Base-by-base conservation (phyloP, 2,113 vertebrate species). In the Corythornis madagascariensis region DNA sequence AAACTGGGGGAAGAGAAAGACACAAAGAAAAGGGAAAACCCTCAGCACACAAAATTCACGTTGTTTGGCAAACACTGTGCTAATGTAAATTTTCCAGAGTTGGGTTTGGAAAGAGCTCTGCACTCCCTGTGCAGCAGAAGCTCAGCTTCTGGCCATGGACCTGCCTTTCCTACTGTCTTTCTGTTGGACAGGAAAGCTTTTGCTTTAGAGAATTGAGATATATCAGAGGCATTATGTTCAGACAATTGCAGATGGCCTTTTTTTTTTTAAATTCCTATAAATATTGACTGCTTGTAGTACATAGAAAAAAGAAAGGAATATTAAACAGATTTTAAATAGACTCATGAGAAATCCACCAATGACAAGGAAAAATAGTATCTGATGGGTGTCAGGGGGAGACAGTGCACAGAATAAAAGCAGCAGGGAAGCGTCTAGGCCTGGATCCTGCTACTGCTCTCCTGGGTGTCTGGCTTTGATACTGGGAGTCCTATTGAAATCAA, bases 61-160 rank as follows among this genome's bases (percentile, higher is more conserved):
- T 57, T 52, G 47, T 70, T 92, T 89, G 83, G 57, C 88, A 96
- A 93, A 90, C 69, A 22, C 61, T 3, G 16, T 48, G 79, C 38
- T 92, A 57, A 75, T 35, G 16, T 48, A 73, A 66, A 70, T 89
- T 89, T 93, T 92, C 80, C 80, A 91, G 88, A 95, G 95, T 86
- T 73, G 65, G n/a, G 16, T 3, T 56, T 43, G 79, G 67, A 72
- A 70, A 60, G 26, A 10, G 65, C 35, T 31, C 40, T 7, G 47
- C 2, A 1, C 26, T 70, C 31, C 8, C 1, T 5, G 10, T 21
- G 21, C 78, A 72, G 56, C 47, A 56, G 35, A 20, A 40, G 28
- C 84, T 78, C 72, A 69, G 5, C 72, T 88, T 82, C 70, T 87
- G 88, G 42, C 38, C 45, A 8, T 43, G 40, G 66, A 45, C 42